Evolutionary conservation across 1,140 invertebrate species (phyloP).

Genomic region (Hypsibius dujardini): DNA sequence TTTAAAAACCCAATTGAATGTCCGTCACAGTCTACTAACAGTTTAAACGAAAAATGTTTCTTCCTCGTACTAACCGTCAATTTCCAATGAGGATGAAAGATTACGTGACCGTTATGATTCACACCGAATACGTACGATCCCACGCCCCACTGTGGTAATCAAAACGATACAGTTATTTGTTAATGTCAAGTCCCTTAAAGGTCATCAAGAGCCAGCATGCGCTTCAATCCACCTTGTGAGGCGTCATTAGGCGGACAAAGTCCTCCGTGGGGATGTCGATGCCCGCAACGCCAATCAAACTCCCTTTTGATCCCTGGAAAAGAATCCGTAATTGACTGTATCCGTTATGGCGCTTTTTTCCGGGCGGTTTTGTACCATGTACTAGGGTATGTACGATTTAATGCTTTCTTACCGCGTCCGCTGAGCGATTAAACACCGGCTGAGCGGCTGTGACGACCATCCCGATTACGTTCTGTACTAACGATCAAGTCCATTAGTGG

Average conservation of each 20-base stretch:
- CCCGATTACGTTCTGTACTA: background rate
- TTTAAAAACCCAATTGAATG: background rate
- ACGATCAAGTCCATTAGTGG: background rate
- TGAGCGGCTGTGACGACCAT: too few relatives aligned
- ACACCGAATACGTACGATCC: background rate
- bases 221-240: slow-evolving; percentile 9
- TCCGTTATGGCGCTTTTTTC: background rate
- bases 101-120: background rate
- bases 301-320: background rate
- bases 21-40: too few relatives aligned
- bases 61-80: background rate
- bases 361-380: background rate
- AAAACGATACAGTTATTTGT: background rate
- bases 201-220: too few relatives aligned
- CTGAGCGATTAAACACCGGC: too few relatives aligned
- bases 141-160: background rate
- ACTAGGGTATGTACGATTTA: background rate
- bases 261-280: background rate
- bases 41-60: background rate
- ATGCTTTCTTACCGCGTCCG: too few relatives aligned
- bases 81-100: slow-evolving; percentile 9
- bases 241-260: background rate
- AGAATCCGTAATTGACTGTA: background rate
- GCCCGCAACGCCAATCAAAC: background rate
- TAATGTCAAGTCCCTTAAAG: background rate